A percentile compares a stretch with the other conserved stretches of the same genome.
These are phyloP conservation scores for Heliornis fulica DNA, from an alignment of 2,113 vertebrate species.

Conservation along the genomic window DNA sequence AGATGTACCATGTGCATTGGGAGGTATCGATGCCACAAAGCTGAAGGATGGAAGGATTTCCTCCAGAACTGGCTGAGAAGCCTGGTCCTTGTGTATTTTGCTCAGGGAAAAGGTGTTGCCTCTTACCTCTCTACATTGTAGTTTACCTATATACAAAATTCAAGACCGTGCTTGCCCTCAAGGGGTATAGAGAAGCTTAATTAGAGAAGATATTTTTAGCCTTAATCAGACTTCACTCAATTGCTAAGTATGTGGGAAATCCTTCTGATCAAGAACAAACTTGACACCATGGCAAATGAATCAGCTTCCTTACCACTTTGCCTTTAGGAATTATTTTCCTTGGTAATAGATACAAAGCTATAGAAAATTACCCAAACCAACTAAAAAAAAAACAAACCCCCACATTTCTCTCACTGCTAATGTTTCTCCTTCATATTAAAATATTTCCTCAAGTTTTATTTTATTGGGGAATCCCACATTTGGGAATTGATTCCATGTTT, in stretches of 20 bases:
- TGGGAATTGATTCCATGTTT: background rate
- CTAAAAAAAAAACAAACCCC: background rate
- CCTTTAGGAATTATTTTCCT: constrained; percentile 20
- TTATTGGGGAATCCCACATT: background rate
- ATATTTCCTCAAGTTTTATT: background rate
- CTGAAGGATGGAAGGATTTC: background rate
- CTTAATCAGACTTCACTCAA: constrained; percentile 34
- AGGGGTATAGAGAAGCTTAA: constrained; percentile 19
- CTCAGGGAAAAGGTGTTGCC: background rate
- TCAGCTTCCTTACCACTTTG: background rate
- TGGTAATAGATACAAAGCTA: background rate
- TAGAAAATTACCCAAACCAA: background rate
- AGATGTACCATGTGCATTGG: accelerated
- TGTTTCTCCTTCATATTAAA: background rate
- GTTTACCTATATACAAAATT: constrained; percentile 35
- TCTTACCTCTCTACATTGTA: background rate
- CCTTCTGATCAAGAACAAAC: constrained; percentile 31
- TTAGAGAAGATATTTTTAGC: constrained; percentile 31
- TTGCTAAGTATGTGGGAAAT: constrained; percentile 27
- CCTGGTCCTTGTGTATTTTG: background rate
- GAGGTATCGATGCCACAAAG: background rate
- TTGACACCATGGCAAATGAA: constrained; percentile 33
- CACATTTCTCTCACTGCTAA: background rate
- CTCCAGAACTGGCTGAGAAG: background rate
- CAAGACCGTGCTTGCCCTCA: background rate